Evolutionary conservation across 2,888 invertebrate species (phyloP), one percentile per base, ranked within the genome.

Genomic region (Drosophila limbata): DNA sequence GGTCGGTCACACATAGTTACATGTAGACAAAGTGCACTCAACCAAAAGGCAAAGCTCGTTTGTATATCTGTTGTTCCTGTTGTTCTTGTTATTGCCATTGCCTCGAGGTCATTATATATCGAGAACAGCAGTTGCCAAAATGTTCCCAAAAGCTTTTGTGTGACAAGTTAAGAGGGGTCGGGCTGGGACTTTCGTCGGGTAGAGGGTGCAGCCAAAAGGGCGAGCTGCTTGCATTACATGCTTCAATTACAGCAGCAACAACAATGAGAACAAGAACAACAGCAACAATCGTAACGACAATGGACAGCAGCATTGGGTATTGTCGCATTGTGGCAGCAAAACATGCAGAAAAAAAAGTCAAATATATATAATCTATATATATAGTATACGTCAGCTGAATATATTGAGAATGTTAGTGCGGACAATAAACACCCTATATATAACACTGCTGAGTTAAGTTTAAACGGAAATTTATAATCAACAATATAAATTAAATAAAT

Each of bases 91-190:
- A 64, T 81, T 78, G 82, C 74, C 75, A 81, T 73, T 84, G 85
- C 88, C 85, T 86, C 80, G 85, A 89, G 85, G 89, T 86, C 89
- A 86, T 86, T 89, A 86, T 84, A 86, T 86, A 89, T 89, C 85
- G 89, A 87, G 79, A 86, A 89, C 88, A 86, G 85, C 88, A 84
- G 84, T 86, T 83, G 87, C 84, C 89, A 80, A 84, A 84, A 84
- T 88, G 84, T 75, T 80, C 84, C 84, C 89, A 86, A 88, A 84
- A 74, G 88, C 88, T 85, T 83, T 88, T 84, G 87, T 88, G 72
- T 86, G 84, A 88, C 89, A 84, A 76, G 84, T 67, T 68, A 63
- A 62, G 28, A 25, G 66, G 42, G 57, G 33, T 40, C 28, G 35
- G 15, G 1, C 8, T 0, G 56, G 19, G 33, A 15, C 13, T 15